Evolutionary conservation across 2,888 invertebrate genomes (phyloP).

Genomic region (Euzophera pinguis): DNA sequence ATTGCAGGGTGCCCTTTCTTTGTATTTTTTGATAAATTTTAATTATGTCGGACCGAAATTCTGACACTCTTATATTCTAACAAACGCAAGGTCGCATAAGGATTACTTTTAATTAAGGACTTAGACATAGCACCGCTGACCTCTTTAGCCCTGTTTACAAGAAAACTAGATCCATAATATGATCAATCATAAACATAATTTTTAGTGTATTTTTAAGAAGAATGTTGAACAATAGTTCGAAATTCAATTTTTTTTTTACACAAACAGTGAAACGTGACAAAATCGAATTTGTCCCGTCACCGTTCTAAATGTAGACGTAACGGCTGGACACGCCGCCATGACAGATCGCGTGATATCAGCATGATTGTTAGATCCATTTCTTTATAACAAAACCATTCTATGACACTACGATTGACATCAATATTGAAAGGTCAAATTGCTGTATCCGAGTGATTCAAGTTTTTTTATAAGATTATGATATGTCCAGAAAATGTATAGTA

Average conservation of each 20-base stretch:
- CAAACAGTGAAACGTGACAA: slow-evolving; percentile 18
- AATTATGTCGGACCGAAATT: too few relatives aligned
- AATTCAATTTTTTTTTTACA: background rate
- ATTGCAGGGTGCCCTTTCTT: too few relatives aligned
- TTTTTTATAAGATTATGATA: background rate
- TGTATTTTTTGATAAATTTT: too few relatives aligned
- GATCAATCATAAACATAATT: too few relatives aligned
- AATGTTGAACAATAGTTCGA: background rate
- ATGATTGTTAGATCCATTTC: background rate
- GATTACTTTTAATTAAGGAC: too few relatives aligned
- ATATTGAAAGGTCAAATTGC: background rate
- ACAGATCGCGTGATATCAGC: slow-evolving; percentile 21
- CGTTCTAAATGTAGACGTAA: slow-evolving; percentile 18
- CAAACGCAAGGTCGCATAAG: too few relatives aligned
- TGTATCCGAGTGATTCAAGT: background rate
- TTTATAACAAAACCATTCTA: background rate
- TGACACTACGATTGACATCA: slow-evolving; percentile 6
- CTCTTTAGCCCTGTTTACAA: too few relatives aligned
- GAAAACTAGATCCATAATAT: too few relatives aligned
- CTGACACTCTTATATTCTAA: too few relatives aligned
- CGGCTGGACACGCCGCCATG: slow-evolving; percentile 19
- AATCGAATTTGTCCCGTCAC: slow-evolving; percentile 13
- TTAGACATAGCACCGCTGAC: too few relatives aligned
- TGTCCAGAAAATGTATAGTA: too few relatives aligned
- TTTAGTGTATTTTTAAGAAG: too few relatives aligned